phyloP scores from a whole-genome alignment of 2,888 invertebrate genomes.

The Microdon myrmicae region DNA sequence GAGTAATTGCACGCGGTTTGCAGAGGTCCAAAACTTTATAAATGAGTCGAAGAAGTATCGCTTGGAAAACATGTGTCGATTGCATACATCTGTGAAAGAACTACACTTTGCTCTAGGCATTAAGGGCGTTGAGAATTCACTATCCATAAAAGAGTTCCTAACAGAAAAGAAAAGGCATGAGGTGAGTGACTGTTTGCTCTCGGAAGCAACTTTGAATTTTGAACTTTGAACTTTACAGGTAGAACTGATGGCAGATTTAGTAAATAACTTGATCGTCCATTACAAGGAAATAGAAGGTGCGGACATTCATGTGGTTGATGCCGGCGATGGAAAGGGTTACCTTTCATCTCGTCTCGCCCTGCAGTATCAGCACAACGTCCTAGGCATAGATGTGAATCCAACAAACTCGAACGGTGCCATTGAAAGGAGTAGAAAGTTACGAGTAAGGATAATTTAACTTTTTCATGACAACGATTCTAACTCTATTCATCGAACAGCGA shows the following conservation, averaged over 20 bases:
- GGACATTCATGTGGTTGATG: constrained; percentile 74
- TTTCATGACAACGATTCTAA: neutral
- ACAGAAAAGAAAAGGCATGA: constrained; percentile 84
- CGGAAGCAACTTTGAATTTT: neutral
- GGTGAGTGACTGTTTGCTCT: constrained; percentile 62
- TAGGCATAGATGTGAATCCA: constrained; percentile 83
- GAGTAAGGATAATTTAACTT: constrained; percentile 54
- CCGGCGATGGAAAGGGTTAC: constrained; percentile 92
- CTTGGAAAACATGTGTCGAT: constrained; percentile 50
- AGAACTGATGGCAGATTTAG: constrained; percentile 73
- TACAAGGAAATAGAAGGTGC: neutral
- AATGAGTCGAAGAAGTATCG: constrained; percentile 49
- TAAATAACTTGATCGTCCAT: constrained; percentile 68
- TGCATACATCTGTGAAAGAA: constrained; percentile 62
- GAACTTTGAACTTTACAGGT: constrained; percentile 66
- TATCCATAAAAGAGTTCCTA: constrained; percentile 76
- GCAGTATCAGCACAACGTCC: constrained; percentile 75
- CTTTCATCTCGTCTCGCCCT: constrained; percentile 80
- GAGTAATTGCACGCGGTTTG: constrained; percentile 52
- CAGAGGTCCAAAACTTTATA: constrained; percentile 54
- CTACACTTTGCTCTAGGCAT: constrained; percentile 60
- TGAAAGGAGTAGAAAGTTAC: constrained; percentile 64
- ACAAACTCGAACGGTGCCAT: constrained; percentile 76
- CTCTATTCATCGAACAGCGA: constrained; percentile 65
- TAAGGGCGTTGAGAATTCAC: neutral